Percentiles rank a stretch among this genome's conserved stretches.
Conservation (phyloP, 2,797 vertebrate genomes). For the Merluccius polli region DNA sequence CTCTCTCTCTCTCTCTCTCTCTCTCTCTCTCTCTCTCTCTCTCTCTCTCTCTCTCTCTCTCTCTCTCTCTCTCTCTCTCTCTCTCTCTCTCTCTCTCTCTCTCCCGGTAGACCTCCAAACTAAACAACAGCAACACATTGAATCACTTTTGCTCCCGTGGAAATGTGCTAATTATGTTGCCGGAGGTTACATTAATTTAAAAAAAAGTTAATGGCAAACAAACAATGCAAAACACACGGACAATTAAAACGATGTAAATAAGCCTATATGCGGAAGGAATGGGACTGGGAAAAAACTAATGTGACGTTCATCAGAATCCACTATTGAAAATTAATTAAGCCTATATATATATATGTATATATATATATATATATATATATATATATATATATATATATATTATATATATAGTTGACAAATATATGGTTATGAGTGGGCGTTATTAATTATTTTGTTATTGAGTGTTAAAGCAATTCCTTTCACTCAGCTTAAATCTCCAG, state of each 20-base stretch:
- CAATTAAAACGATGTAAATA: constrained; percentile 68
- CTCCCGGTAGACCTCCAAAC: constrained; percentile 52
- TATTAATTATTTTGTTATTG: not conserved
- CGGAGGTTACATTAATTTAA: constrained; percentile 71
- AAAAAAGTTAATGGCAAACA: constrained; percentile 69
- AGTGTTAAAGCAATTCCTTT: not conserved
- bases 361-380: no score
- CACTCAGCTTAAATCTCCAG: not conserved
- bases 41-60: not conserved
- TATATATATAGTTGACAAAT: not conserved
- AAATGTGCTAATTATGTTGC: constrained; percentile 63
- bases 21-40: not conserved
- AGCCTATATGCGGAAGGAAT: constrained; percentile 40
- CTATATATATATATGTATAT: no score
- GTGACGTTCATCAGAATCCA: not conserved
- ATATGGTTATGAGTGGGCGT: not conserved
- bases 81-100: not conserved
- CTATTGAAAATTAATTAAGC: not conserved
- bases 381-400: no score
- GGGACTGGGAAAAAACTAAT: constrained; percentile 13
- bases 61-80: constrained; percentile 14
- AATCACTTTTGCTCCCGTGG: constrained; percentile 37
- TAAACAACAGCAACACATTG: constrained; percentile 49
- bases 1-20: not conserved
- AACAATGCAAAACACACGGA: constrained; percentile 73